Percentiles rank a stretch among this genome's conserved stretches.
Evolutionary conservation across 1,140 invertebrate genomes (phyloP).

Genomic region (Ostrea denselamellosa): DNA sequence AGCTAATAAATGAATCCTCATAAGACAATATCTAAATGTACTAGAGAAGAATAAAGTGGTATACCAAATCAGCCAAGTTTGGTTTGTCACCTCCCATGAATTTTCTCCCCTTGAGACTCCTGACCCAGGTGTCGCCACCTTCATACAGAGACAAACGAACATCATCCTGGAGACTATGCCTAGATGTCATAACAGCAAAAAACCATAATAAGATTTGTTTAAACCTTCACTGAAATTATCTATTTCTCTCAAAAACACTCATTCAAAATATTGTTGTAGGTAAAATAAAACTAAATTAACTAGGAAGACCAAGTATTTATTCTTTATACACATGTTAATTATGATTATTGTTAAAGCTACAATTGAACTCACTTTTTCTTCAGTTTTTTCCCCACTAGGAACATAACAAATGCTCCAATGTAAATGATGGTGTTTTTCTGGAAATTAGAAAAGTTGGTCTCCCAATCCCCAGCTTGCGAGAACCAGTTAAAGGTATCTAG

Average conservation of each 20-base stretch:
- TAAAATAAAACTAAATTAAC: too few relatives aligned
- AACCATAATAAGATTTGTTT: not conserved
- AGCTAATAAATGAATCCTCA: too few relatives aligned
- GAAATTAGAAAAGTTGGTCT: slow-evolving; percentile 90
- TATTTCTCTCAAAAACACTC: too few relatives aligned
- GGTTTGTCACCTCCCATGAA: slow-evolving; percentile 92
- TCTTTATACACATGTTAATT: too few relatives aligned
- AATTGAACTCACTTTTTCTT: not conserved
- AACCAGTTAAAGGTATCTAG: slow-evolving; percentile 74
- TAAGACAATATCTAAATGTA: too few relatives aligned
- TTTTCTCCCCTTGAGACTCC: slow-evolving; percentile 83
- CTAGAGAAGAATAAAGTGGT: slow-evolving; percentile 29
- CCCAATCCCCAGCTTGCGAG: slow-evolving; percentile 91
- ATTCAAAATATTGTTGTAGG: too few relatives aligned
- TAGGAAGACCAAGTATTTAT: too few relatives aligned
- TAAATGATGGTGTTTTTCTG: slow-evolving; percentile 94
- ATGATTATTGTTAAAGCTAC: too few relatives aligned
- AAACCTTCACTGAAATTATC: not conserved
- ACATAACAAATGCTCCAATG: slow-evolving; percentile 96
- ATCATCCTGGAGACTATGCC: slow-evolving; percentile 91
- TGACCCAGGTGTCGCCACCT: slow-evolving; percentile 90
- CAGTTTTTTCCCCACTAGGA: slow-evolving; percentile 3
- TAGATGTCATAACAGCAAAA: slow-evolving; percentile 74
- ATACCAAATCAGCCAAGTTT: slow-evolving; percentile 92
- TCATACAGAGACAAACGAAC: slow-evolving; percentile 94